These are phyloP conservation scores for Heterocephalus glaber DNA, from an alignment of 2,113 vertebrate species.

Conservation along the genomic window DNA sequence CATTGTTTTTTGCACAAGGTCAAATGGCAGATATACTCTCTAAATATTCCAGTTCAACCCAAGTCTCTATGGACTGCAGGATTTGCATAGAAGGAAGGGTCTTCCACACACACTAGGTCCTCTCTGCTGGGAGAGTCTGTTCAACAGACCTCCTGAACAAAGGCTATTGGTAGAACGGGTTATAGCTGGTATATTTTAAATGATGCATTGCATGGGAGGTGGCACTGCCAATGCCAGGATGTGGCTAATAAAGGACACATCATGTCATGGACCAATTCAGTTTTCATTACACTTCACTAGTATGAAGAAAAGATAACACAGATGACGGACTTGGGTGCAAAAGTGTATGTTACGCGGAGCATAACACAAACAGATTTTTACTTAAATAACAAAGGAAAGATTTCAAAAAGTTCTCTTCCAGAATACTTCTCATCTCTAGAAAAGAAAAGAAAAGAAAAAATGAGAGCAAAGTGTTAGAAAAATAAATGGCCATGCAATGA, in stretches of 20 bases:
- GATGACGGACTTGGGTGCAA: not conserved
- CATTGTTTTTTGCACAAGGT: conserved; percentile 9
- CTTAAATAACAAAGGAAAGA: conserved; percentile 44
- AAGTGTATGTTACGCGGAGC: not conserved
- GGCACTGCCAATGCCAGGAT: not conserved
- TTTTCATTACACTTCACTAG: not conserved
- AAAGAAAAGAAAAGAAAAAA: conserved; percentile 56
- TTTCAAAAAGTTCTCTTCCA: not conserved
- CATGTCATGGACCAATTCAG: not conserved
- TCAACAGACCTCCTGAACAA: conserved; percentile 1
- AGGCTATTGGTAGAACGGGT: fast-evolving
- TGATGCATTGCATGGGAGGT: not conserved
- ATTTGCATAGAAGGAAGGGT: not conserved
- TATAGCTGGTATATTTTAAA: not conserved
- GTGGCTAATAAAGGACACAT: not conserved
- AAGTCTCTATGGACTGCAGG: conserved; percentile 55
- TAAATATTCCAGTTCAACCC: conserved; percentile 65
- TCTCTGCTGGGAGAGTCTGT: not conserved
- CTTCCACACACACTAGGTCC: not conserved
- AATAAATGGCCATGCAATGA: not conserved
- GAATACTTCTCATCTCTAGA: conserved; percentile 24
- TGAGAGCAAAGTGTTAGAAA: conserved; percentile 33
- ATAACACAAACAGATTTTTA: not conserved
- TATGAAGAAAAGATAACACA: conserved; percentile 42
- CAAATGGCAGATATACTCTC: conserved; percentile 55